Base-by-base conservation (phyloP, 2,888 invertebrate species). In the Cancer borealis region DNA sequence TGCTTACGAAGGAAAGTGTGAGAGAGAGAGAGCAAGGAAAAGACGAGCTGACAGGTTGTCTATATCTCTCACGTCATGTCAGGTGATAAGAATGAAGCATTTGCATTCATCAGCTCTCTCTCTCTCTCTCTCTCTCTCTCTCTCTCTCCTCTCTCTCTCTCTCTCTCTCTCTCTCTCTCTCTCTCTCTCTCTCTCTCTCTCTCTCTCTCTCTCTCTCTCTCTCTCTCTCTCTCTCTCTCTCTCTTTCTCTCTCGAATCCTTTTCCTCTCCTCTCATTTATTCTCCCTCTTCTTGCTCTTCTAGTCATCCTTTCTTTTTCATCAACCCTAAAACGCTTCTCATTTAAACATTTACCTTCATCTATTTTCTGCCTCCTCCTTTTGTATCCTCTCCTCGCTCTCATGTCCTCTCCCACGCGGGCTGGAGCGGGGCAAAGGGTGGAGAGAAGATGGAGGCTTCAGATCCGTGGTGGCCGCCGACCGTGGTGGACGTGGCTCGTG, bases 401-500 rank as follows among this genome's bases (percentile, higher is more conserved):
- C 39, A 12, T 45, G 5, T 12, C 45, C 6, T 21, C n/a, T 39
- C 39, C 8, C 26, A 47, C 88, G 45, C 17, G 88, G 14, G 88
- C 4, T 1, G n/a, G 66, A 66, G 89, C n/a, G 47, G 12, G 89
- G 21, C 46, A 49, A 26, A 47, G 89, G 26, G 47, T 49, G 89
- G 47, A 47, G n/a, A 17, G 89, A 89, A 89, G 30, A 89, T 89
- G 89, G 89, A 89, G 21, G 89, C 89, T 14, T 46, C 89, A 89
- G 89, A 89, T 17, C 47, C 89, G 47, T 46, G 14, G 46, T 89
- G 89, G 89, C 46, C 21, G 89, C 49, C 46, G 89, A 45, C 4
- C 89, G 89, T 47, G 49, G 47, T 47, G 30, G 89, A 54, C 89
- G 89, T 89, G 88, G 73, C n/a, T 73, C 39, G 54, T 17, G 12